Evolutionary conservation across 2,113 vertebrate genomes (phyloP).

Genomic region (Halcyon malimbica): DNA sequence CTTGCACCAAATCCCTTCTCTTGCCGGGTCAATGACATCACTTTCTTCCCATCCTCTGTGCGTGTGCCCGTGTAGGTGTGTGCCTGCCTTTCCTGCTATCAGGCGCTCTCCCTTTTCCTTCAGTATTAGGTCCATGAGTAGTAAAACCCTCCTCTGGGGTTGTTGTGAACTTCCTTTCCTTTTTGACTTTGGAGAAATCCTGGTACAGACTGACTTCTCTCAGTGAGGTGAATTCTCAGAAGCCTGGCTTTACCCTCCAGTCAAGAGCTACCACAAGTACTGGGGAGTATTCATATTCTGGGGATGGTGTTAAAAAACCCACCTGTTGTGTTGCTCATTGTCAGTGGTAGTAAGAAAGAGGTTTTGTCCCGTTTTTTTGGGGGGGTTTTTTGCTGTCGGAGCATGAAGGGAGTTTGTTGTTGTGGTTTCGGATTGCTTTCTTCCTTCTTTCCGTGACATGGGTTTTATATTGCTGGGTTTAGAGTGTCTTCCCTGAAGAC

Average conservation of each 20-base stretch:
- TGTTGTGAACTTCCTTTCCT: background rate
- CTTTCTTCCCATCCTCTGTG: background rate
- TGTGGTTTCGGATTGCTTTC: background rate
- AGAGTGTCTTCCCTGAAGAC: background rate
- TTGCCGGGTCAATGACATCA: rapidly evolving
- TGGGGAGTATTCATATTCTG: background rate
- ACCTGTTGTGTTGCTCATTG: background rate
- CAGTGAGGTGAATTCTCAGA: background rate
- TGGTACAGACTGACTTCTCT: background rate
- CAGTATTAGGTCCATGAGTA: rapidly evolving
- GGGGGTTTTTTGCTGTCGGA: background rate
- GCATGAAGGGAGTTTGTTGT: background rate
- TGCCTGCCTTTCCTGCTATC: background rate
- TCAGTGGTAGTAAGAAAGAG: background rate
- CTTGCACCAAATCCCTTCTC: background rate
- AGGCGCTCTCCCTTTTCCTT: background rate
- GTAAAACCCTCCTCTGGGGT: background rate
- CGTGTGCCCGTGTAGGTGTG: too few species aligned
- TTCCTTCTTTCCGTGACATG: background rate
- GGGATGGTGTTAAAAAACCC: background rate
- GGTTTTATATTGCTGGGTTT: background rate
- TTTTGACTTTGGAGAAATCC: background rate
- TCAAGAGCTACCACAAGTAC: background rate
- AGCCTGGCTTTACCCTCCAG: background rate
- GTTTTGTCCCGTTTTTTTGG: rapidly evolving